phyloP scores from a whole-genome alignment of 53 echinoderm and acorn worm species.

The Pentamera pediparva region DNA sequence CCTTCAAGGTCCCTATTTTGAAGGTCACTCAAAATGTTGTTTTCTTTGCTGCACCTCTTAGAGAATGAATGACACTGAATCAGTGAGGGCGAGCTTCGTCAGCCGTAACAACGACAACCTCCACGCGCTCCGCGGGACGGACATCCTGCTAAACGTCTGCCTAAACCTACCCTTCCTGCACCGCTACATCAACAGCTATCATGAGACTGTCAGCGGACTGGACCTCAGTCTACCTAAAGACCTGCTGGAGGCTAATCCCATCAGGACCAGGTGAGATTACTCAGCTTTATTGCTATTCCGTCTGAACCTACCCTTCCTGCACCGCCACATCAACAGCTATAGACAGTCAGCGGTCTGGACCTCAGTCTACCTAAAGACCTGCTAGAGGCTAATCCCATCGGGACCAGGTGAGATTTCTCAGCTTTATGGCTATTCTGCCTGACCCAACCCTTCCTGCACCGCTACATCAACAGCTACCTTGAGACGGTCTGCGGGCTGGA shows the following conservation, averaged over 20 bases:
- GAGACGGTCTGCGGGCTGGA: conserved; percentile 80
- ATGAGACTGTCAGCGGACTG: conserved; percentile 77
- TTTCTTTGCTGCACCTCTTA: background rate
- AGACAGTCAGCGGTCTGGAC: conserved; percentile 50
- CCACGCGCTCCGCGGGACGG: conserved; percentile 72
- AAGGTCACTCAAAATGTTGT: background rate
- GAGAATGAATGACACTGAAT: background rate
- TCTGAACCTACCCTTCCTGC: conserved; percentile 75
- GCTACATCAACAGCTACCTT: conserved; percentile 88
- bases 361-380: conserved; percentile 58
- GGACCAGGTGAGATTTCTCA: conserved; percentile 61
- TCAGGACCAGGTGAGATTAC: conserved; percentile 70
- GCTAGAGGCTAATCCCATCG: conserved; percentile 67
- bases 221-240: conserved; percentile 74
- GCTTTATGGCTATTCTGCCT: conserved; percentile 94
- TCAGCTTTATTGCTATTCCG: conserved; percentile 57
- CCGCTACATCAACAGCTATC: conserved; percentile 87
- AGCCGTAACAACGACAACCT: conserved; percentile 87
- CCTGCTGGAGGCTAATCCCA: conserved; percentile 58
- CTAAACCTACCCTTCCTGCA: conserved; percentile 90
- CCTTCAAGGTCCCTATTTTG: too few species aligned
- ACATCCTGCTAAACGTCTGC: conserved; percentile 85
- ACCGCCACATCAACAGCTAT: conserved; percentile 77
- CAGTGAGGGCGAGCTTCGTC: conserved; percentile 10
- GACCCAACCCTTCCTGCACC: conserved; percentile 81